Evolutionary conservation across 2,113 vertebrate genomes (phyloP), one percentile per base, ranked within the genome.

Genomic region (Pteruthius melanotis): DNA sequence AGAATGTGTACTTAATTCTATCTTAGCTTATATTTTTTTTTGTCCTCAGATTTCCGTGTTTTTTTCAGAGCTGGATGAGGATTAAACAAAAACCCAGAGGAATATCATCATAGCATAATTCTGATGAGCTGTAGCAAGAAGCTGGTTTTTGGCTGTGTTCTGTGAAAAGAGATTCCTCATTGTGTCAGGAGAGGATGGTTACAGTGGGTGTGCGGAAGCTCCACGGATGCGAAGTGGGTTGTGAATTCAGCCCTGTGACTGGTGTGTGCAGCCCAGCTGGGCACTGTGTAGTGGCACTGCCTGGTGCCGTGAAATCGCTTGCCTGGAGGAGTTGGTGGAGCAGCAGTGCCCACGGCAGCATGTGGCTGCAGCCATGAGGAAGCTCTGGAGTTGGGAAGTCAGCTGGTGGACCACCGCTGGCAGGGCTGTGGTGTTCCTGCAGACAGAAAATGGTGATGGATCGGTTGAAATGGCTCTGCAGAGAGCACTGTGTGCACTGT

Each of bases 41-140:
- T 68, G 31, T 65, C 70, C 95, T 85, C 49, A 71, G 42, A 61
- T 91, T 78, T 60, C 72, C 68, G 7, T 52, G 35, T 15, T 64
- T 93, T 93, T 80, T 86, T 65, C 75, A 87, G 81, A 89, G 44
- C 50, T 83, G 40, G 76, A 35, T 84, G 57, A 84, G 31, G 39
- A 84, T 66, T 89, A 89, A 91, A 68, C 70, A 90, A 84, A 91
- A 91, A 5, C 61, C 78, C 79, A 83, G 61, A 68, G 82, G 89
- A 81, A 44, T 70, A 52, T 44, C 28, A 22, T 52, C 13, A 11
- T 31, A 69, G 44, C 27, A 2, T 54, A 71, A 45, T 49, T 91
- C 37, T 33, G 50, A 80, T 54, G 59, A 64, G 37, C 53, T 64
- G 64, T 56, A 64, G 56, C 47, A 75, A 71, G 69, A 68, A 89